Evolutionary conservation across 1,140 invertebrate genomes (phyloP).

Genomic region (Chlorops oryzae): DNA sequence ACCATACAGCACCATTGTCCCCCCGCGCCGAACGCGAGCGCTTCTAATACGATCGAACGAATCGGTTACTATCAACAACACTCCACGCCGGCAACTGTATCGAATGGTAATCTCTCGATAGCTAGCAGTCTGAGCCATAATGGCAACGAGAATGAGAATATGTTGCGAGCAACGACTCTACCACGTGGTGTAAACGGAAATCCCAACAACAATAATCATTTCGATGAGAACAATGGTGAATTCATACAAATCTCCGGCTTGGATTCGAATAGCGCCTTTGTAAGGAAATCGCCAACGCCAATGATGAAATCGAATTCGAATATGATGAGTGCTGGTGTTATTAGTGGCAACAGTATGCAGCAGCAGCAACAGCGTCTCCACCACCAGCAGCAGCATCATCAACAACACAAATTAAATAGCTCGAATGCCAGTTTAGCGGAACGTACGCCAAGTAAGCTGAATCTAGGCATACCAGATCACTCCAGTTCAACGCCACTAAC

Average conservation of each 20-base stretch:
- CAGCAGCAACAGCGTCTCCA: slow-evolving; percentile 1
- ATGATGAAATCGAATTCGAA: slow-evolving; percentile 33
- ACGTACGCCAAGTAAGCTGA: slow-evolving; percentile 31
- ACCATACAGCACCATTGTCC: slow-evolving; percentile 33
- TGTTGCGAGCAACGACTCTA: slow-evolving; percentile 24
- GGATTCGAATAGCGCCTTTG: slow-evolving; percentile 53
- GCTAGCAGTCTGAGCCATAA: slow-evolving; percentile 13
- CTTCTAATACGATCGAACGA: slow-evolving; percentile 43
- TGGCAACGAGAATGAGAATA: slow-evolving; percentile 31
- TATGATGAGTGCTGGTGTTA: neutral
- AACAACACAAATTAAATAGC: slow-evolving; percentile 13
- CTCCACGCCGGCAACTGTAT: slow-evolving; percentile 27
- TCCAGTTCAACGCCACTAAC: slow-evolving; percentile 15
- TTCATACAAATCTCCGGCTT: slow-evolving; percentile 49
- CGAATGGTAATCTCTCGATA: slow-evolving; percentile 32
- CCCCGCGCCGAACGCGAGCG: slow-evolving; percentile 39
- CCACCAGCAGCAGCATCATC: neutral
- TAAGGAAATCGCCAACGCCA: slow-evolving; percentile 54
- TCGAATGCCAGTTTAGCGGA: slow-evolving; percentile 22
- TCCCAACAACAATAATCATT: slow-evolving; percentile 48
- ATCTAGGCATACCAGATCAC: slow-evolving; percentile 43
- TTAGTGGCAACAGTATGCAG: neutral
- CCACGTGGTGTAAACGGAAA: slow-evolving; percentile 46
- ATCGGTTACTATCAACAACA: slow-evolving; percentile 26
- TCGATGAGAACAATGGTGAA: slow-evolving; percentile 36